Percentiles rank a stretch among this genome's conserved stretches.
Evolutionary conservation across 2,113 vertebrate genomes (phyloP).

Genomic region (Cyanoderma ruficeps): DNA sequence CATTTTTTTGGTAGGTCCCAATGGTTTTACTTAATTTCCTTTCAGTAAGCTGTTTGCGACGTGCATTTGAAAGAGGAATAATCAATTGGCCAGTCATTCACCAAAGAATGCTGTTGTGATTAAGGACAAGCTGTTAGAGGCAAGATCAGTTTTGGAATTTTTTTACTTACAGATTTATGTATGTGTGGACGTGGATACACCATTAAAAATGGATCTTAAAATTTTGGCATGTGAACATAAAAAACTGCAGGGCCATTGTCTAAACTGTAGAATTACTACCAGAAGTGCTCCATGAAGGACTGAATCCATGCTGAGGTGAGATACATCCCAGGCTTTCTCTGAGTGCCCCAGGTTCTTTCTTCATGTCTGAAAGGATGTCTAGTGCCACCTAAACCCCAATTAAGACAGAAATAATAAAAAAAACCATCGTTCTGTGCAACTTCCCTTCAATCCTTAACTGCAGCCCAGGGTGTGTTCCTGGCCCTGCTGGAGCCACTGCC

Average conservation of each 20-base stretch:
- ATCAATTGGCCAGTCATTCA: not conserved
- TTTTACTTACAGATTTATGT: not conserved
- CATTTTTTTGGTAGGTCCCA: not conserved
- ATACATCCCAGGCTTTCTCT: not conserved
- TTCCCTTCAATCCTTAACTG: not conserved
- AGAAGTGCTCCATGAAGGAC: not conserved
- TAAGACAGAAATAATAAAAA: not conserved
- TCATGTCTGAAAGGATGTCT: not conserved
- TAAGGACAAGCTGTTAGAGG: not conserved
- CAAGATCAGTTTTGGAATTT: not conserved
- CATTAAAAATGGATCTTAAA: not conserved
- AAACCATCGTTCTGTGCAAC: not conserved
- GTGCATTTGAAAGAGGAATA: not conserved
- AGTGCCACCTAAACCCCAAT: not conserved
- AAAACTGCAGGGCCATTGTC: not conserved
- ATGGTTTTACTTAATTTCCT: not conserved
- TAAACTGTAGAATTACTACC: not conserved
- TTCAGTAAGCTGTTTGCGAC: not conserved
- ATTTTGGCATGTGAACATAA: not conserved
- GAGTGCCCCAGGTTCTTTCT: not conserved
- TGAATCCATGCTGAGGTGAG: not conserved
- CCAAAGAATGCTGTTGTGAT: not conserved
- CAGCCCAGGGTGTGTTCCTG: not conserved
- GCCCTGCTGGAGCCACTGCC: not conserved
- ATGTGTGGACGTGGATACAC: not conserved